These are phyloP conservation scores for Coregonus sp. DNA, from an alignment of 2,797 vertebrate genomes.

Conservation along the genomic window DNA sequence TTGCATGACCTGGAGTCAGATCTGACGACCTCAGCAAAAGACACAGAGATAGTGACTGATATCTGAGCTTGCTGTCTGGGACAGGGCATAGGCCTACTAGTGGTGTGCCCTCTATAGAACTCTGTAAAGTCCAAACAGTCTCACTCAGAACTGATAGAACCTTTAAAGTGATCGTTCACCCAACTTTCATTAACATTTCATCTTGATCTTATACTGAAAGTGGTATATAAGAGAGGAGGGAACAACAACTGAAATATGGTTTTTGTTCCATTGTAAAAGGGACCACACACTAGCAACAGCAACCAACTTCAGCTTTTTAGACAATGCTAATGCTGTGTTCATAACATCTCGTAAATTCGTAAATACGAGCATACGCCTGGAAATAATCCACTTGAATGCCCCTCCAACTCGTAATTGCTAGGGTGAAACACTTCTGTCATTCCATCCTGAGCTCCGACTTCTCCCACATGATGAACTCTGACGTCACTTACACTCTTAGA, in stretches of 20 bases:
- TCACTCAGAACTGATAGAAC: neutral
- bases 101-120: neutral
- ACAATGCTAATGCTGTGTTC: no score
- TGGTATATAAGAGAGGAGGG: neutral
- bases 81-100: neutral
- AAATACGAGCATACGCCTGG: no score
- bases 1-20: slow-evolving; percentile 2
- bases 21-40: slow-evolving; percentile 12
- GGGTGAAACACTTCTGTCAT: no score
- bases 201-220: neutral
- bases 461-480: no score
- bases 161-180: neutral
- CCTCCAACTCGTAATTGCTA: no score
- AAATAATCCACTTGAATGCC: no score
- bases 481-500: no score
- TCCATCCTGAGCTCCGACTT: no score
- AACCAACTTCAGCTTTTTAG: no score
- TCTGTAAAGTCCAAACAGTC: neutral
- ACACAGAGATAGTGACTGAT: slow-evolving; percentile 7
- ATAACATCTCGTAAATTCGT: no score
- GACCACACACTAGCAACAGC: neutral
- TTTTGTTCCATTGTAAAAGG: neutral
- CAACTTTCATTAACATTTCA: neutral
- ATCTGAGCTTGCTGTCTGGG: neutral
- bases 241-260: neutral